Base-by-base conservation (phyloP, 2,888 invertebrate genomes). In the Hyalella azteca region DNA sequence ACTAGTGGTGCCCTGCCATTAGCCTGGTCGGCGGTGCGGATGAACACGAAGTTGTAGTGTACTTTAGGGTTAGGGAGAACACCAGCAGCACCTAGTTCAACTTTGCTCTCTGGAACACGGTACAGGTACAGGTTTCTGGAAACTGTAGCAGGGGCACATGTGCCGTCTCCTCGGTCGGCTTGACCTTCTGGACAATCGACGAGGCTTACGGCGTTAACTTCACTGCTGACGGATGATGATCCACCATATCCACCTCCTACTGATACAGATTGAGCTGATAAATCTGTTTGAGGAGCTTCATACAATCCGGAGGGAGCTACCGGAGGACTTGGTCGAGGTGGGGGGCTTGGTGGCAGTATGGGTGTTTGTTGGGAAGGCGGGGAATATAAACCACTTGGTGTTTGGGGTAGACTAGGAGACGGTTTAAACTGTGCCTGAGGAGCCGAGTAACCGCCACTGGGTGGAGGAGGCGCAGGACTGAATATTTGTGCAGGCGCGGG, bases 61-160 rank as follows among this genome's bases (percentile, higher is more conserved):
- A 82, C 78, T 45, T 81, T 59, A 9, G 82, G 82, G 11, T 59
- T 26, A 11, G 82, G 82, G 39, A 82, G 48, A 9, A 13, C 36
- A 7, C 79, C 79, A 7, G 77, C 66, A 29, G 77, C 79, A 1
- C 54, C 73, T 19, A 22, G 40, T 26, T 13, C 26, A 13, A 19
- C 29, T 9, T 60, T 59, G 13, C 29, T n/a, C 5, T 54, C 77
- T 2, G 82, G 82, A 1, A 79, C 79, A 0, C 59, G 40, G 75
- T 60, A 82, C 15, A 77, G 54, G 39, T 40, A 82, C 11, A 81
- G 40, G n/a, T 77, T 60, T 1, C 77, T 78, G 54, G 59, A 73
- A 2, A 82, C 73, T 13, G 73, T 29, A n/a, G 81, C 81, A 9
- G 48, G n/a, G 0, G 40, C 77, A 41, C 82, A 82, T 7, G 75